These are phyloP conservation scores for Ctenomys sociabilis DNA, from an alignment of 2,113 vertebrate genomes.

Conservation along the genomic window DNA sequence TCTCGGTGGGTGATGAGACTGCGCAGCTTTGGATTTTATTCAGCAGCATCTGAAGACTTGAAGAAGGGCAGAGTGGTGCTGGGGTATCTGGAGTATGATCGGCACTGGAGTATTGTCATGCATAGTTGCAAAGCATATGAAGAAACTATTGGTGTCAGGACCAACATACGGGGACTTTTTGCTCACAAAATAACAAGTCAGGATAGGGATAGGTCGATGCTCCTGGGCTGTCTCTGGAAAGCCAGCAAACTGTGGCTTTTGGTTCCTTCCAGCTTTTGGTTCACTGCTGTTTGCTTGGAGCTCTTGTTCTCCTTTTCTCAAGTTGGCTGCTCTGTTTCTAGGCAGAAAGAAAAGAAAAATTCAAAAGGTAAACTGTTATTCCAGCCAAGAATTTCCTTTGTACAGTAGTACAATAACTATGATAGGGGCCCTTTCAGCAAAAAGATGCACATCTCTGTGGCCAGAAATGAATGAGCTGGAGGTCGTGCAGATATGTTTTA, in stretches of 20 bases:
- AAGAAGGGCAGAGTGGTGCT: neutral
- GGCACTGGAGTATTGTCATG: neutral
- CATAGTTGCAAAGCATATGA: neutral
- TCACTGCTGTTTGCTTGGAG: neutral
- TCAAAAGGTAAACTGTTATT: neutral
- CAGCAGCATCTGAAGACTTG: neutral
- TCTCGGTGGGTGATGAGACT: neutral
- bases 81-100: neutral
- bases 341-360: constrained; percentile 32
- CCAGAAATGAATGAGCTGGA: neutral
- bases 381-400: neutral
- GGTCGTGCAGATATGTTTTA: neutral
- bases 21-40: neutral
- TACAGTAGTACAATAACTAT: neutral
- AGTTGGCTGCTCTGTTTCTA: neutral
- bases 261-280: neutral
- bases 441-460: neutral
- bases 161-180: neutral
- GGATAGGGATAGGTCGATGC: neutral
- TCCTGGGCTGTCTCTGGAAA: neutral
- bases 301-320: neutral
- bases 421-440: neutral
- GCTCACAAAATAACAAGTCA: constrained; percentile 23
- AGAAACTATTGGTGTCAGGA: neutral
- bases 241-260: neutral